Evolutionary conservation across 2,113 vertebrate genomes (phyloP).

Genomic region (Heterotis niloticus): DNA sequence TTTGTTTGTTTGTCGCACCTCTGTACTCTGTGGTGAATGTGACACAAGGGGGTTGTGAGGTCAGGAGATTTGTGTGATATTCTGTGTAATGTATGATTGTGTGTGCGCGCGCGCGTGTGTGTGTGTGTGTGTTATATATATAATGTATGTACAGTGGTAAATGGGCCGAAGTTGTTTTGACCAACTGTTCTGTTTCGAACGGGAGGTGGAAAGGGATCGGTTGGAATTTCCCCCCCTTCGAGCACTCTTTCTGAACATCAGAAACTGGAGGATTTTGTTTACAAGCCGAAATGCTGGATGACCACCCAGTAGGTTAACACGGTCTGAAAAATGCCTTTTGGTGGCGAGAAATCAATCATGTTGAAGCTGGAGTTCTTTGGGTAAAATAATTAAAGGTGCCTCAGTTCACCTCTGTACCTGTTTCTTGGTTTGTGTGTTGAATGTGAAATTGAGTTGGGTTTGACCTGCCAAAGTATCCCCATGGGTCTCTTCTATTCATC

Average conservation of each 20-base stretch:
- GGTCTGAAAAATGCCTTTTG: constrained; percentile 63
- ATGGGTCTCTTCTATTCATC: no score
- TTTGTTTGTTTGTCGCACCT: no score
- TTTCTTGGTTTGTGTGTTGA: background rate
- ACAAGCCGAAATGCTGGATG: constrained; percentile 42
- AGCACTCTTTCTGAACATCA: background rate
- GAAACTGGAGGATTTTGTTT: background rate
- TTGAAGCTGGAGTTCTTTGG: constrained; percentile 53
- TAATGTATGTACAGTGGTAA: no score
- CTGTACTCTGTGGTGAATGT: no score
- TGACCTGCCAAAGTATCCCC: no score
- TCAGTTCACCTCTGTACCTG: constrained; percentile 29
- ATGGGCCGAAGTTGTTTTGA: no score
- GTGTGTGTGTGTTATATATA: no score
- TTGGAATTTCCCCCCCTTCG: constrained; percentile 7
- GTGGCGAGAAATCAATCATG: constrained; percentile 63
- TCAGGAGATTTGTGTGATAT: no score
- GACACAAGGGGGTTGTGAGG: no score
- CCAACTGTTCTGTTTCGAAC: background rate
- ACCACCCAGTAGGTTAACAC: constrained; percentile 50
- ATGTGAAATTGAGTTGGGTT: no score
- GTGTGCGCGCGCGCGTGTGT: no score
- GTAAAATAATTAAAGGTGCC: constrained; percentile 62
- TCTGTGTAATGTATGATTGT: no score
- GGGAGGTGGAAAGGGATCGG: background rate